Evolutionary conservation across 1,140 invertebrate genomes (phyloP).

Genomic region (Drosophila virilis): DNA sequence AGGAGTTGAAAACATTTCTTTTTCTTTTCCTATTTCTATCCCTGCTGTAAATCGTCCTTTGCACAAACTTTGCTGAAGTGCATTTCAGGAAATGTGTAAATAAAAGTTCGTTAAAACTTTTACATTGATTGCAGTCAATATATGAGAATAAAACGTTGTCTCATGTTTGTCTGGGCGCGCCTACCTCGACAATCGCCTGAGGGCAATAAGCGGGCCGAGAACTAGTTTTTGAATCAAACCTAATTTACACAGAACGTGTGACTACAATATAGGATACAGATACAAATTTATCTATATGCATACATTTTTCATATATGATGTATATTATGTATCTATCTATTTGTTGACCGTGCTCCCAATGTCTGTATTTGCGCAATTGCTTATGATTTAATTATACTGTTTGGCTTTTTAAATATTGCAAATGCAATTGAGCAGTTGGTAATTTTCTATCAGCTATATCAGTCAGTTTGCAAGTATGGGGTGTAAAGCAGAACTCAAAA

Average conservation of each 20-base stretch:
- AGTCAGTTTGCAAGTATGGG: no score
- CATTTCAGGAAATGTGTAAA: not conserved
- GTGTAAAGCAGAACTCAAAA: no score
- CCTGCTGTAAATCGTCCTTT: no score
- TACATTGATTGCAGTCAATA: not conserved
- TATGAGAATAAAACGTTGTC: not conserved
- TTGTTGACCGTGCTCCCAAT: constrained; percentile 19
- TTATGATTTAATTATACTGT: constrained; percentile 68
- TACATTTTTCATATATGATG: not conserved
- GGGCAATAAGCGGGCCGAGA: not conserved
- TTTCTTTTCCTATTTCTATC: no score
- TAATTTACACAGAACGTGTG: constrained; percentile 8
- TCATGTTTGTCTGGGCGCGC: not conserved
- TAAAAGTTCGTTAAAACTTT: constrained; percentile 4
- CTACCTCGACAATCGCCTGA: not conserved
- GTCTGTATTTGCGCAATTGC: constrained; percentile 52
- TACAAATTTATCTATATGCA: not conserved
- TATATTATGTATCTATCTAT: constrained; percentile 49
- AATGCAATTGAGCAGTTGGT: not conserved
- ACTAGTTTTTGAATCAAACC: not conserved
- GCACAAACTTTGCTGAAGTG: no score
- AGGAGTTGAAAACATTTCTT: no score
- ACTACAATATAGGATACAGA: not conserved
- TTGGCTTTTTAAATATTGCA: constrained; percentile 33
- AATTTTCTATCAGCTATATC: no score